These are phyloP conservation scores for Urocyon cinereoargenteus DNA, from an alignment of 2,797 vertebrate genomes.

Conservation along the genomic window DNA sequence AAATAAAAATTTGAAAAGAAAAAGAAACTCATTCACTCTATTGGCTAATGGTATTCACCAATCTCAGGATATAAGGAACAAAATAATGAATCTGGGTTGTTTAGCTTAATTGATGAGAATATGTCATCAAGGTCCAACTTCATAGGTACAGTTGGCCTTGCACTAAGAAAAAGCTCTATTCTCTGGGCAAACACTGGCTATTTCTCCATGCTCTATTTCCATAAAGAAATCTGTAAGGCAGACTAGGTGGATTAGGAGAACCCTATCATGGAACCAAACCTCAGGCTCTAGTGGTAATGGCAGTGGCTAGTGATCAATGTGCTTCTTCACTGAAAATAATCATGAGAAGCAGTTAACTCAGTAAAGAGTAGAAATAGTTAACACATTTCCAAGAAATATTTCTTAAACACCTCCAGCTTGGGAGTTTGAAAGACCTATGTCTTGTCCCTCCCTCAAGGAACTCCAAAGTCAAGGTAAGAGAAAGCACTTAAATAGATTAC, in stretches of 20 bases:
- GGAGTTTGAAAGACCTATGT: not conserved
- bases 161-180: not conserved
- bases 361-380: not conserved
- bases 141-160: not conserved
- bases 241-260: not conserved
- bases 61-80: not conserved
- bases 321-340: not conserved
- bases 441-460: not conserved
- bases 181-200: not conserved
- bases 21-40: not conserved
- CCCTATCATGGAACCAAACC: not conserved
- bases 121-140: not conserved
- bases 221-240: not conserved
- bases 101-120: not conserved
- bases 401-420: not conserved
- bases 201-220: slow-evolving; percentile 2
- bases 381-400: not conserved
- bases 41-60: not conserved
- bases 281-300: not conserved
- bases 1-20: not conserved
- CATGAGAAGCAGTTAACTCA: not conserved
- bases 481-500: not conserved
- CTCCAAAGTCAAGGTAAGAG: not conserved
- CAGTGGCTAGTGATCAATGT: not conserved
- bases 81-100: slow-evolving; percentile 12